Evolutionary conservation across 2,113 vertebrate species (phyloP), one percentile per base, ranked within the genome.

Genomic region (Arvicanthis niloticus): DNA sequence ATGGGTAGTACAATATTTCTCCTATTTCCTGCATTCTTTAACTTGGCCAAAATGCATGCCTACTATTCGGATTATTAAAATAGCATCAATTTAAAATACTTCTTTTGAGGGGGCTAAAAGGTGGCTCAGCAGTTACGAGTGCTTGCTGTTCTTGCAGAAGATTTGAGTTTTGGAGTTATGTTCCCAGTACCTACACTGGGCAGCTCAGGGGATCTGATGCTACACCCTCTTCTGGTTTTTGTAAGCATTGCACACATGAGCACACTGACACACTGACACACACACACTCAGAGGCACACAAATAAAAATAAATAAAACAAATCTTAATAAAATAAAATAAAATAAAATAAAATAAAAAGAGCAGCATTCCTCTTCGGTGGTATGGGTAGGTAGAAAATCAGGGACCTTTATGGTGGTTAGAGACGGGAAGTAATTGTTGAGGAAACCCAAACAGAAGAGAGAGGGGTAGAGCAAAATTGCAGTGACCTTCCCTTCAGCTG

Each of bases 1-100:
- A 70, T 4, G 16, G 82, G 68, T 53, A 88, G 75, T 37, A 51
- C 56, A 72, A 34, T 37, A 70, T 60, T 40, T 77, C 53, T 51
- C 84, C 34, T 8, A 22, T 60, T 76, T 65, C 73, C 86, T 31
- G 19, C 3, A 88, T 17, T 76, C 84, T 68, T 81, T 48, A 16
- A 62, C 67, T 40, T 93, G 68, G 29, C 60, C 62, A 60, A 77
- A 87, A 89, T 1, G 73, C 88, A 94, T 21, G 40, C 91, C 68
- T 91, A 68, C 76, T 77, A 88, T 4, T 34, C 42, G 29, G 88
- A 78, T 85, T 34, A 88, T 51, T 68, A 86, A 94, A 94, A 93
- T 1, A 22, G 15, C 16, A 53, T 31, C 22, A 40, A 77, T 94
- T 93, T 67, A 60, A 92, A 82, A 76, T 60, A 77, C 11, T 51